Evolutionary conservation across 2,113 vertebrate genomes (phyloP), one percentile per base, ranked within the genome.

Genomic region (Eulacestoma nigropectus): DNA sequence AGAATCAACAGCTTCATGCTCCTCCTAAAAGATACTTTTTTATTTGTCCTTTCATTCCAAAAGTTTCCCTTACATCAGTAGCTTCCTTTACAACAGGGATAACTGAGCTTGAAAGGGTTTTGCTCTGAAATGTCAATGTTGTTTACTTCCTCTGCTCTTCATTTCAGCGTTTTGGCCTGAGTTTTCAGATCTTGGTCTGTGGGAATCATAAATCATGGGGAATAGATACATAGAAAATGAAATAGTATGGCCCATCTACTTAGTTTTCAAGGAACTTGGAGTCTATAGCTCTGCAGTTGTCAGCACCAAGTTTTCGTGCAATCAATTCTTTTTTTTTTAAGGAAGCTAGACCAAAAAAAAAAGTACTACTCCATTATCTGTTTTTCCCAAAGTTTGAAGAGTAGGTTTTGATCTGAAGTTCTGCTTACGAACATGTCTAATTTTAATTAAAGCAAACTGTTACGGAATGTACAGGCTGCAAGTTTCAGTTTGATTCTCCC

Each of bases 371-470:
- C 9, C 8, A 17, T 70, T 78, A 25, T 37, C 47, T 78, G 27
- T 3, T 77, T 90, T 64, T n/a, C 56, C 33, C 22, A 37, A 41
- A 83, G 70, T 88, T 74, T 93, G 64, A 80, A 59, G 17, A 46
- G 5, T 32, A 46, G 80, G 10, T 75, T 88, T 74, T 63, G 47
- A 63, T 78, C 30, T 65, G 50, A 27, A 83, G 15, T 70, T 93
- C 59, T 95, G n/a, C 41, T 94, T 50, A 77, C n/a, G 39, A 86
- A 81, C 23, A 27, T 32, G 33, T 80, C 82, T 80, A 27, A 69
- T 77, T 91, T 94, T 96, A 86, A 94, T 95, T 96, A 88, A 88
- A 88, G 63, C 27, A 68, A 88, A 83, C 56, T 86, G 64, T 70
- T 90, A 53, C 57, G 85, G 92, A 91, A 88, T 86, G 20, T 74